Percentiles rank a stretch among this genome's conserved stretches.
phyloP scores from a whole-genome alignment of 1,140 invertebrate species.

The Drosophila sp. region DNA sequence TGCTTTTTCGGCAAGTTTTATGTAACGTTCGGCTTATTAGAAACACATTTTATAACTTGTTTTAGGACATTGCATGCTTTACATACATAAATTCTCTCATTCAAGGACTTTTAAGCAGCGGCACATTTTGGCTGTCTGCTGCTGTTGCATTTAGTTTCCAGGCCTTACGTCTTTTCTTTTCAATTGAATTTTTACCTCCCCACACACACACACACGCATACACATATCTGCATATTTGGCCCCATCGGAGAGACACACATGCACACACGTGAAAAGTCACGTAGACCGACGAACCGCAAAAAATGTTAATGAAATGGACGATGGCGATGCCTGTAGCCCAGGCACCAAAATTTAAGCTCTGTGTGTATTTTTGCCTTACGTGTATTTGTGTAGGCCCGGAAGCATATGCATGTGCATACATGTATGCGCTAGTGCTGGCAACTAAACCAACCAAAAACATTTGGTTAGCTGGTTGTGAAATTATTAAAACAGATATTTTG shows the following conservation, averaged over 20 bases:
- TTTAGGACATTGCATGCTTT: conserved; percentile 27
- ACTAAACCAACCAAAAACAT: background rate
- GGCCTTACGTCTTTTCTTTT: conserved; percentile 16
- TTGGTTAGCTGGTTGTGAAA: background rate
- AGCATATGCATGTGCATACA: conserved; percentile 11
- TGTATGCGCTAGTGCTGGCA: background rate
- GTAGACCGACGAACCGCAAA: conserved; percentile 38
- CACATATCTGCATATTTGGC: conserved; percentile 4
- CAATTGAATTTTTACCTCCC: conserved; percentile 29
- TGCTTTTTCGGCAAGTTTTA: background rate
- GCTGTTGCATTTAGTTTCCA: conserved; percentile 7
- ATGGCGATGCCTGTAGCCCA: background rate
- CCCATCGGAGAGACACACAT: background rate
- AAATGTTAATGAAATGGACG: conserved; percentile 70
- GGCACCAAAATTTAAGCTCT: background rate
- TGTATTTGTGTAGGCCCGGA: conserved; percentile 17
- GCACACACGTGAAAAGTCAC: conserved; percentile 39
- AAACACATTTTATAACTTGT: conserved; percentile 13
- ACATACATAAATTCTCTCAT: conserved; percentile 45
- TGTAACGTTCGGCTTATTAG: conserved; percentile 9
- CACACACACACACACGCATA: conserved; percentile 18
- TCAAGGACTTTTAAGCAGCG: conserved; percentile 6
- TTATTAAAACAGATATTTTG: no score
- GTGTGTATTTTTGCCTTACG: conserved; percentile 4
- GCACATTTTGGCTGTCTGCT: background rate